These are phyloP conservation scores for Epinotia brunnichana DNA, from an alignment of 2,888 invertebrate species.

Conservation along the genomic window DNA sequence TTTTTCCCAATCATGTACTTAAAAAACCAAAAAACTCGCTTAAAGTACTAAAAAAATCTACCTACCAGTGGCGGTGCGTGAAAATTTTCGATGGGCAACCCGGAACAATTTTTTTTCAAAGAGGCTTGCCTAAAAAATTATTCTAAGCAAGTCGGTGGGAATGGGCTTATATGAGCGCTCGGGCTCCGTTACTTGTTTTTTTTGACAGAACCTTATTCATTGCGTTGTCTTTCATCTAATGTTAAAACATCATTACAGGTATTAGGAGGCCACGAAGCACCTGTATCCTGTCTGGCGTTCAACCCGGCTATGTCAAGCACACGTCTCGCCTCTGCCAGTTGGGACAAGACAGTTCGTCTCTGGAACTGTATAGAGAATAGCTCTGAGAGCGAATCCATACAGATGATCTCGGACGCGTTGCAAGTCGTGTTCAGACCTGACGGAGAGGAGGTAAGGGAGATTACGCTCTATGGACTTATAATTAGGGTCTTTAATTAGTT, in stretches of 20 bases:
- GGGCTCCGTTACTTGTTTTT: no score
- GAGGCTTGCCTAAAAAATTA: no score
- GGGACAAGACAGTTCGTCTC: conserved; percentile 94
- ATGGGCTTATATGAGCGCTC: no score
- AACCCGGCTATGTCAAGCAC: conserved; percentile 88
- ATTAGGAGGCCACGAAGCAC: conserved; percentile 96
- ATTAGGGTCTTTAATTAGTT: background rate
- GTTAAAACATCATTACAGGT: conserved; percentile 76
- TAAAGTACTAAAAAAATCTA: no score
- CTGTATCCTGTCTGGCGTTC: conserved; percentile 92
- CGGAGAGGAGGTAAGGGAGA: conserved; percentile 87
- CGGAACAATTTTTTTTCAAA: no score
- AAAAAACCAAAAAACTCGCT: no score
- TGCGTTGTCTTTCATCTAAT: background rate
- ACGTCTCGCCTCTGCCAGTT: conserved; percentile 93
- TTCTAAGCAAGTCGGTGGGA: no score
- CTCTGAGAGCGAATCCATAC: conserved; percentile 91
- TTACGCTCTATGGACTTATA: background rate
- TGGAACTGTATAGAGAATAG: conserved; percentile 96
- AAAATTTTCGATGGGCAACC: no score
- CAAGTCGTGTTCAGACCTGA: conserved; percentile 94
- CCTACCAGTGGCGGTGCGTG: no score
- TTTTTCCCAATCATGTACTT: no score
- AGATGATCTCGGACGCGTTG: conserved; percentile 90
- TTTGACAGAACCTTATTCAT: no score